Evolutionary conservation across 2,113 vertebrate species (phyloP), one percentile per base, ranked within the genome.

Genomic region (Eira barbara): DNA sequence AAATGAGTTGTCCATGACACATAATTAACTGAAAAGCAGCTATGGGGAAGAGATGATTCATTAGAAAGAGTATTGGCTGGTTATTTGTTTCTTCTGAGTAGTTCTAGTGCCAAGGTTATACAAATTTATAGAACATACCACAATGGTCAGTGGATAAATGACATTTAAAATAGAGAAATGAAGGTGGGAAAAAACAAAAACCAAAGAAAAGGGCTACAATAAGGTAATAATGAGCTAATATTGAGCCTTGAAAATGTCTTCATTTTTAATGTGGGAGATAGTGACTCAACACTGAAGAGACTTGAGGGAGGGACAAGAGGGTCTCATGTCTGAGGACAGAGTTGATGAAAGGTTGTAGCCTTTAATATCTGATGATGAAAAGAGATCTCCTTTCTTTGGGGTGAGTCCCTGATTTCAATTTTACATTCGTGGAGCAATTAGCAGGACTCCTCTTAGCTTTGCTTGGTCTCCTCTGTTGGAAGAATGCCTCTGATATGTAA

Each of bases 401-500:
- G 69, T 79, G 94, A 97, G 95, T 55, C 95, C 95, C 95, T 97
- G 97, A 97, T 90, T 97, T 92, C 94, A 97, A 11, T 96, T 97
- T 97, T 94, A 89, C 84, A 82, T 98, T 96, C 82, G 47, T 82
- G 94, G 96, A 76, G 97, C 96, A 98, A 98, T 98, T 97, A 98
- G 94, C 83, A 97, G 95, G 84, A 96, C 81, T 97, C 87, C 52
- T 67, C 88, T 96, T 93, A 73, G 96, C 92, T 95, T 89, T 85
- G 49, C 96, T 84, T 78, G 65, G 92, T 96, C 97, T 97, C 83
- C 65, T 94, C 95, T 1, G 5, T 93, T 73, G 61, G 90, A 98
- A 98, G 97, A 98, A 98, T 98, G 97, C 92, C 96, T 98, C 96
- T 98, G 97, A 98, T 98, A 97, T 98, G 98, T 98, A 98, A 97